Evolutionary conservation across 2,113 vertebrate species (phyloP), one percentile per base, ranked within the genome.

Genomic region (Lepus americanus): DNA sequence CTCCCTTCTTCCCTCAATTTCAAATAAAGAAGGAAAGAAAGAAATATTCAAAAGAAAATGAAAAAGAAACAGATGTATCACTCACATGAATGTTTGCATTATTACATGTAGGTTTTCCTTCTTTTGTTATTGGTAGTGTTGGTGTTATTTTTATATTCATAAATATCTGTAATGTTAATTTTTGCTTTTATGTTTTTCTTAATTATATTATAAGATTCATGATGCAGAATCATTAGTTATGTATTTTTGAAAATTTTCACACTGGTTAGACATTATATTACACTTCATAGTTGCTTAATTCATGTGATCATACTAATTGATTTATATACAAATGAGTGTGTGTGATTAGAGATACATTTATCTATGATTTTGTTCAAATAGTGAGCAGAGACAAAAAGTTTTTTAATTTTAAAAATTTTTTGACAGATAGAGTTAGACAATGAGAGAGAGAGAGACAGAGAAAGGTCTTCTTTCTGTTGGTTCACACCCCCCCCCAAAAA

Each of bases 241-340:
- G 23, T 27, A 51, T 67, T 93, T 86, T 70, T 95, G 67, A 49
- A 55, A 85, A 80, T 61, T 1, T 0, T 8, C 12, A 72, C 19
- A 79, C 4, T 9, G 67, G 9, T 17, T 39, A 63, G 31, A 81
- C 5, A 55, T 36, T 91, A 49, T 39, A 20, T 89, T 95, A 5
- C 6, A 89, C 4, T 89, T 95, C 59, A 20, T 55, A 93, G 61
- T 83, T 29, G 23, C 61, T 93, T 96, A 76, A 82, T 76, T 89
- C 33, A 87, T 36, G 61, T 81, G 2, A 7, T n/a, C 22, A 33
- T 33, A 6, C 14, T 83, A 4, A 77, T 36, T 69, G n/a, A 87
- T 93, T 59, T 27, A 73, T 77, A 76, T 89, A 6, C 69, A 55
- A 39, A 70, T 84, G 12, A 59, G 25, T 90, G 73, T 94, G 79